These are phyloP conservation scores for Hydractinia symbiolongicarpus DNA, from an alignment of 30 jellyfish, hydroid and myxozoan species.

Conservation along the genomic window DNA sequence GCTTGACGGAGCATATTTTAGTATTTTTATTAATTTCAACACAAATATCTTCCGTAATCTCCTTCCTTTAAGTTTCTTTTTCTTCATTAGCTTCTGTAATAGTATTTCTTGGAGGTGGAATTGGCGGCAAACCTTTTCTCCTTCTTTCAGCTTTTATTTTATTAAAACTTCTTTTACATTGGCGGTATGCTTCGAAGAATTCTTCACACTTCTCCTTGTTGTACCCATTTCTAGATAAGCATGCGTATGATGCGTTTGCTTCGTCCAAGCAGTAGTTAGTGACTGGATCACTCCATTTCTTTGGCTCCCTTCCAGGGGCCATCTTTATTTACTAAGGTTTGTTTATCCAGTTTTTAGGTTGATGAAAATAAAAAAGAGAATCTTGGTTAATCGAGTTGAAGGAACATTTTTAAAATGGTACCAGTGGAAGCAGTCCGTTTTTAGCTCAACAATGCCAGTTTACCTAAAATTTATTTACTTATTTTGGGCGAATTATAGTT, in stretches of 20 bases:
- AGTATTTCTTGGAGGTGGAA: slow-evolving; percentile 49
- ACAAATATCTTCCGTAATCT: no score
- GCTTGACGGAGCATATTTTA: no score
- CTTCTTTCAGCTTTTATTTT: slow-evolving; percentile 68
- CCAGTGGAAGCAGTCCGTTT: no score
- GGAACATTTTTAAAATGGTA: no score
- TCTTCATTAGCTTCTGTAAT: no score
- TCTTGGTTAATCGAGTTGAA: no score
- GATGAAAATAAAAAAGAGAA: no score
- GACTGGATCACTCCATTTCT: slow-evolving; percentile 25
- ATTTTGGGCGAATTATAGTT: no score
- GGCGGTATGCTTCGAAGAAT: slow-evolving; percentile 60
- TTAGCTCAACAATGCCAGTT: no score
- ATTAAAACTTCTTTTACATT: slow-evolving; percentile 66
- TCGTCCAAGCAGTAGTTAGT: slow-evolving; percentile 63
- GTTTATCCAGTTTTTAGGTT: background rate
- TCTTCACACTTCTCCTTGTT: slow-evolving; percentile 50
- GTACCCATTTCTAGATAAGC: slow-evolving; percentile 60
- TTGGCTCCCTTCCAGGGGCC: slow-evolving; percentile 1
- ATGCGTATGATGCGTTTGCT: slow-evolving; percentile 82
- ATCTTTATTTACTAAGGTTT: background rate
- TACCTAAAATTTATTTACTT: no score
- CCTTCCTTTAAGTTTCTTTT: no score
- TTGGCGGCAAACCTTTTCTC: slow-evolving; percentile 71
- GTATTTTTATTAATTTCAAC: no score